phyloP scores from a whole-genome alignment of 2,113 vertebrate species.

The Strix aluco region DNA sequence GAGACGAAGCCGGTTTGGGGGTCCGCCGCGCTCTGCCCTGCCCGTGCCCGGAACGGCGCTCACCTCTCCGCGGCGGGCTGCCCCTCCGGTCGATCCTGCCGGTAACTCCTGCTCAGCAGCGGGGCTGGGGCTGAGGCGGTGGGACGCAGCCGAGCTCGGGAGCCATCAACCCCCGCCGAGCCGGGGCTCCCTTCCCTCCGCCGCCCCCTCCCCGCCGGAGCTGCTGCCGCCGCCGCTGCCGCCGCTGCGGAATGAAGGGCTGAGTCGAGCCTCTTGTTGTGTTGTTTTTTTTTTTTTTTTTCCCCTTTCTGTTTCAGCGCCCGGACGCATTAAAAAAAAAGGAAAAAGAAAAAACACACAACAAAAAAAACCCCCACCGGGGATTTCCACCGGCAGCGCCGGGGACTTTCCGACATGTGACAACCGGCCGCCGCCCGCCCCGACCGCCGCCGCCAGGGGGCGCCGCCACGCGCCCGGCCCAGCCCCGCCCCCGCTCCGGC shows the following conservation, averaged over 20 bases:
- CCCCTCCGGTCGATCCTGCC: not conserved
- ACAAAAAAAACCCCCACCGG: constrained; percentile 22
- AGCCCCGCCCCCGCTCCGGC: not conserved
- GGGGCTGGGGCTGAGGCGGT: not conserved
- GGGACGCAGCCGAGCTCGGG: not conserved
- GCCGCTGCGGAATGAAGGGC: constrained; percentile 1
- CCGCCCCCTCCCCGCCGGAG: not conserved
- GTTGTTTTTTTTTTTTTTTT: not conserved
- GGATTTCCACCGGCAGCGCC: constrained; percentile 71
- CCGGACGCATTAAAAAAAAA: not conserved
- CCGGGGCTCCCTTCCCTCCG: not conserved
- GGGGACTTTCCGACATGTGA: constrained; percentile 74
- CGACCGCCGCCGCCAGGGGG: not conserved
- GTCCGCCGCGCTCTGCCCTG: not conserved
- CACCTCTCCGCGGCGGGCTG: not conserved
- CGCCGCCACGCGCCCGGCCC: not conserved
- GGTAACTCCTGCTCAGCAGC: not conserved
- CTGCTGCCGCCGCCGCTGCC: not conserved
- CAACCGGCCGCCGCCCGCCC: not conserved
- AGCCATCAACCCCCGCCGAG: not conserved
- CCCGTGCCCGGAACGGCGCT: not conserved
- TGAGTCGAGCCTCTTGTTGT: constrained; percentile 29
- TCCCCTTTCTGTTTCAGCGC: constrained; percentile 59
- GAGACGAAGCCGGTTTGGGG: not conserved
- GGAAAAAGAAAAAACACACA: not conserved